Evolutionary conservation across 2,888 invertebrate species (phyloP).

Genomic region (Plebejus argus): DNA sequence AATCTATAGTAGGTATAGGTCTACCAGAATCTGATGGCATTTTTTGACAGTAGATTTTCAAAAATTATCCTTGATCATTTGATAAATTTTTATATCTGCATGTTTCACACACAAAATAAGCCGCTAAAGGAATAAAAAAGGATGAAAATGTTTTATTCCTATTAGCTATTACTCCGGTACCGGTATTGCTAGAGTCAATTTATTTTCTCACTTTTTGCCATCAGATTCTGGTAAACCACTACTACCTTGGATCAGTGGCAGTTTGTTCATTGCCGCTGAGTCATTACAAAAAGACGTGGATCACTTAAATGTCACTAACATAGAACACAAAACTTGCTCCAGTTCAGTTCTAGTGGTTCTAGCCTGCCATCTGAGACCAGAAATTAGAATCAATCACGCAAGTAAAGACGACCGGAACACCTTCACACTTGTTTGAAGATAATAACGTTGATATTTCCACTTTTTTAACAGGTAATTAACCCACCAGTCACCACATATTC

Average conservation of each 20-base stretch:
- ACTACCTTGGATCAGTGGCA: neutral
- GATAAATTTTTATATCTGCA: no score
- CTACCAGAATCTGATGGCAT: no score
- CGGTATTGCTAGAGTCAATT: no score
- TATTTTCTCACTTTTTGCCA: no score
- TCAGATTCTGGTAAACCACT: no score
- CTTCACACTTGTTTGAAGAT: neutral
- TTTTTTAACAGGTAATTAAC: neutral
- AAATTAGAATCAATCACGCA: neutral
- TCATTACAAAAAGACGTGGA: slow-evolving; percentile 19
- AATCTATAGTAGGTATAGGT: no score
- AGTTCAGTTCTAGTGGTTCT: slow-evolving; percentile 4
- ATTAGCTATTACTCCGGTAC: no score
- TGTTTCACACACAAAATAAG: no score
- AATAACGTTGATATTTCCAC: neutral
- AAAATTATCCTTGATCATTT: no score
- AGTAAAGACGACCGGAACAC: neutral
- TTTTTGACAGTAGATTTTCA: no score
- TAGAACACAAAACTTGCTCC: slow-evolving; percentile 7
- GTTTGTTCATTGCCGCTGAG: neutral
- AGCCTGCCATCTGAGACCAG: neutral
- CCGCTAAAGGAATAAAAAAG: no score
- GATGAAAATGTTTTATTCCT: no score
- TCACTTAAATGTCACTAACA: slow-evolving; percentile 21
- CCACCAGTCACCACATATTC: neutral